Conservation (phyloP, 2,888 invertebrate species). For the Drosophila paranaensis region DNA sequence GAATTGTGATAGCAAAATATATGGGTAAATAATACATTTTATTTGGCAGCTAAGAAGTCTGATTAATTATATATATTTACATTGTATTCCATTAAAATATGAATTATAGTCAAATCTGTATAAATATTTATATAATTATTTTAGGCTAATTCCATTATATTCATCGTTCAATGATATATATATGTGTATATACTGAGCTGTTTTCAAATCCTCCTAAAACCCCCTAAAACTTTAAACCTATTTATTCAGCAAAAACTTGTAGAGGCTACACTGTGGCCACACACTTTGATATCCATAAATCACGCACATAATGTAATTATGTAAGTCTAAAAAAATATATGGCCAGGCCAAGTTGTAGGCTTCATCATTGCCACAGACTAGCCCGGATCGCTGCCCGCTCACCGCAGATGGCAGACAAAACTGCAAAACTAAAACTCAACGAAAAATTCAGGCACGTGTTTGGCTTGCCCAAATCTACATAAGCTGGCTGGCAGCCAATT, state of each 20-base stretch:
- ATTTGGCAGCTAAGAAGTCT: background rate
- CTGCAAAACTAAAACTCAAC: slow-evolving; percentile 69
- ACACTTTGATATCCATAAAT: slow-evolving; percentile 70
- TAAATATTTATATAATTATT: background rate
- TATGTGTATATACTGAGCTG: no score
- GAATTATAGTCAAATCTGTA: no score
- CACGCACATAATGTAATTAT: slow-evolving; percentile 79
- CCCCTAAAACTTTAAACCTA: background rate
- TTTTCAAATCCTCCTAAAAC: no score
- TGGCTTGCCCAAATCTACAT: slow-evolving; percentile 74
- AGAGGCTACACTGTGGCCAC: background rate
- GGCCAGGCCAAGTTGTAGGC: slow-evolving; percentile 56
- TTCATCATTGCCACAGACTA: slow-evolving; percentile 33
- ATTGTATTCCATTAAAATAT: background rate
- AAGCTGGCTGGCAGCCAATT: slow-evolving; percentile 80
- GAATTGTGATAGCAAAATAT: slow-evolving; percentile 13
- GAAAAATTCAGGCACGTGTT: slow-evolving; percentile 75
- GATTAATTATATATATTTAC: background rate
- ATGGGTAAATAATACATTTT: background rate
- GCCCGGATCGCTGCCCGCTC: background rate
- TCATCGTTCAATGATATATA: no score
- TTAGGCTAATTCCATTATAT: no score
- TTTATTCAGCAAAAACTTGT: background rate
- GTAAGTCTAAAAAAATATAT: slow-evolving; percentile 73
- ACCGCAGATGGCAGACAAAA: slow-evolving; percentile 37